Evolutionary conservation across 92 coral and sea anemone genomes (phyloP), one percentile per base, ranked within the genome.

Genomic region (Actinernus sp.): DNA sequence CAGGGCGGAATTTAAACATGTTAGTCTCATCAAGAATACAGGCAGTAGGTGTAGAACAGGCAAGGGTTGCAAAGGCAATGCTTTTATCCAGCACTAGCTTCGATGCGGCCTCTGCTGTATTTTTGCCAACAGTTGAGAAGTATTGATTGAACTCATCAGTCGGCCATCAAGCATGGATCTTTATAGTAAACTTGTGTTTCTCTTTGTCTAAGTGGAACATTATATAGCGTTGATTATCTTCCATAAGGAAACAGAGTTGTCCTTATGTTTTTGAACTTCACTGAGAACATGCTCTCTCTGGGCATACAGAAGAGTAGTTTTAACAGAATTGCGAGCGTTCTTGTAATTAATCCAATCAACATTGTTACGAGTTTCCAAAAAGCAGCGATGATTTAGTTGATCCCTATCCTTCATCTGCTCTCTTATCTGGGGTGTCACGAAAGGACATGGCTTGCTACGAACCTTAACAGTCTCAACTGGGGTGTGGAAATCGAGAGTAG

Each of bases 391-490:
- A n/a, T n/a, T n/a, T 7, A 57, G 68, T 23, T 28, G 55, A 40
- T 70, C 64, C 46, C 78, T 70, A 11, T 6, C 21, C 17, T 37
- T 57, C 78, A 70, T 58, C 2, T 21, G 78, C 1, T 34, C 61
- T 54, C 37, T 68, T 13, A 68, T 55, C 3, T 32, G 66, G 28
- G 28, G 49, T 0, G 65, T 68, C 4, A 68, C 67, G 27, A 29
- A 53, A 4, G 71, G 71, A 28, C 67, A 60, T 3, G 67, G 58
- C 3, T 51, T 9, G 51, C 29, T 60, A 14, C 54, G 55, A 27
- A 82, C 39, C 57, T 58, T 75, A 23, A 48, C 25, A 4, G 74
- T 59, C 58, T 54, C 60, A 6, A 67, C 44, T 5, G 79, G 84
- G 22, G 83, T 79, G 28, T 76, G 73, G 0, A 47, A 22, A 23